Percentiles rank a stretch among this genome's conserved stretches.
Conservation (phyloP, 2,113 vertebrate genomes). For the Melanocharis versteri region DNA sequence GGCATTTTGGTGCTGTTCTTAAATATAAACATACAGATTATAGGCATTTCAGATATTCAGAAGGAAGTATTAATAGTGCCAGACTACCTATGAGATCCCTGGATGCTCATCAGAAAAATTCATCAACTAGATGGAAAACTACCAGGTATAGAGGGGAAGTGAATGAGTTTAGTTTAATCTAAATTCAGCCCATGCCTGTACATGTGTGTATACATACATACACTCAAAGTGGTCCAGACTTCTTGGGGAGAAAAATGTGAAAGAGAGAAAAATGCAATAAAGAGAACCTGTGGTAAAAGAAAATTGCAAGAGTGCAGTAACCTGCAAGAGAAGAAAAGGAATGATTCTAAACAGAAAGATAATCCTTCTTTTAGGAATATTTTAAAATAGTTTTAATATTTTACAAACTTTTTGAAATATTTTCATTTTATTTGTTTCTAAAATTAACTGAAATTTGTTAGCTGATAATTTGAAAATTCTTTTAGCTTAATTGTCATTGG, state of each 20-base stretch:
- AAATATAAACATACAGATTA: background rate
- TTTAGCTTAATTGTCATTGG: slow-evolving; percentile 61
- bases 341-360: background rate
- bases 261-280: background rate
- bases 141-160: background rate
- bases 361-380: background rate
- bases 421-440: slow-evolving; percentile 43
- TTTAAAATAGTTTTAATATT: background rate
- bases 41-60: background rate
- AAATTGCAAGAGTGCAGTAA: background rate
- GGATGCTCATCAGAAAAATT: background rate
- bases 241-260: background rate
- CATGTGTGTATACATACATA: background rate
- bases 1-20: background rate
- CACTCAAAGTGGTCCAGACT: background rate
- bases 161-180: background rate
- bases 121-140: background rate
- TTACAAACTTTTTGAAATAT: background rate
- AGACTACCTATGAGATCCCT: background rate
- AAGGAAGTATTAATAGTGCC: background rate
- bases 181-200: background rate
- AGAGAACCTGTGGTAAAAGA: background rate
- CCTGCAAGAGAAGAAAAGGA: background rate
- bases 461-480: slow-evolving; percentile 66
- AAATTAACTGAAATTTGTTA: slow-evolving; percentile 68